phyloP scores from a whole-genome alignment of 2,113 vertebrate genomes.

The Acrocephalus arundinaceus region DNA sequence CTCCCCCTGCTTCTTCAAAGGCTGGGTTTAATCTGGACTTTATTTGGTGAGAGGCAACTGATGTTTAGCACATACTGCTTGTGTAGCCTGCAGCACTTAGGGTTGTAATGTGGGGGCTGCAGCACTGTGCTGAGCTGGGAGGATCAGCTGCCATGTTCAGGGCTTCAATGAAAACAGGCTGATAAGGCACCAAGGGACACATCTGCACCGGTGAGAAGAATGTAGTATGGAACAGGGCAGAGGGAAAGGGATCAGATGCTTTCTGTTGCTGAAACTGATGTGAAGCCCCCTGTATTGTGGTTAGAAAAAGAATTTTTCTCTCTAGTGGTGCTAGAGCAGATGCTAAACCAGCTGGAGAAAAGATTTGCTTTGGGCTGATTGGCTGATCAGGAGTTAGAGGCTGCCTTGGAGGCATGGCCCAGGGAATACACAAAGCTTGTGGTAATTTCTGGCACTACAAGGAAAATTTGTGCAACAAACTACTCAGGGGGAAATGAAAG shows the following conservation, averaged over 20 bases:
- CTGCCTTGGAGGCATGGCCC: neutral
- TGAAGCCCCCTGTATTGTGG: accelerated
- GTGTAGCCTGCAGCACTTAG: neutral
- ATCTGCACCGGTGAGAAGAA: neutral
- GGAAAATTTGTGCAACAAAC: neutral
- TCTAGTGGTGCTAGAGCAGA: neutral
- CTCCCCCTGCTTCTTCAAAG: neutral
- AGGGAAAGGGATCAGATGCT: neutral
- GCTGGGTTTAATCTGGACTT: neutral
- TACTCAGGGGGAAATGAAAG: neutral
- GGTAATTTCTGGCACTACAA: neutral
- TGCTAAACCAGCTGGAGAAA: neutral
- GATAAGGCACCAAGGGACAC: neutral
- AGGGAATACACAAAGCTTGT: neutral
- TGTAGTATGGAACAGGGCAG: neutral
- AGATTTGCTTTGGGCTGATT: neutral
- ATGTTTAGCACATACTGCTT: neutral
- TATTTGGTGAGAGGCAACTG: neutral
- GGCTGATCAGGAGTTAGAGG: neutral
- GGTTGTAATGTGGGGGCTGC: neutral
- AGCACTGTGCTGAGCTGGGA: neutral
- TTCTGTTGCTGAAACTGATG: neutral
- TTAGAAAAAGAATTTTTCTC: neutral
- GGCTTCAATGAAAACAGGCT: neutral
- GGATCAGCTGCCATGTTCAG: neutral